phyloP scores from a whole-genome alignment of 1,140 invertebrate species.

The Brachionus asplanchnoidis region DNA sequence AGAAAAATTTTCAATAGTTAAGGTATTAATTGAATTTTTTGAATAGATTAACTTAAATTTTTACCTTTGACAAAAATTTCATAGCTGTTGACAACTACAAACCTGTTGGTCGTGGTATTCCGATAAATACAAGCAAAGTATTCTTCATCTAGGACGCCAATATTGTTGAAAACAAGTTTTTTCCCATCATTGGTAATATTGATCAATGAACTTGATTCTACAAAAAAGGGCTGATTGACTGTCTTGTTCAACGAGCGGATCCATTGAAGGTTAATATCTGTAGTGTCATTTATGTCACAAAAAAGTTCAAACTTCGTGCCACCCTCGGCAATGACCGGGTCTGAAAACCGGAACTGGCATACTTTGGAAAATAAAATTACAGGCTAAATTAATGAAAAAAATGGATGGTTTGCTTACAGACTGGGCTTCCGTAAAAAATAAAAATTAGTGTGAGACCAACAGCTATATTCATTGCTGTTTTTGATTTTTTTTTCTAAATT shows the following conservation, averaged over 20 bases:
- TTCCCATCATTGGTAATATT: neutral
- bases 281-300: neutral
- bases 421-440: neutral
- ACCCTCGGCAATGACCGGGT: neutral
- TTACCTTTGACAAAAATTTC: slow-evolving; percentile 1
- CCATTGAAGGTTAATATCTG: neutral
- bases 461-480: neutral
- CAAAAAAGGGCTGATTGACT: neutral
- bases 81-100: neutral
- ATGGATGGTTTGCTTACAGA: neutral
- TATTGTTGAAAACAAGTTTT: neutral
- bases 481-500: neutral
- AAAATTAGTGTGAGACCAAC: neutral
- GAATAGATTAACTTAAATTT: no score
- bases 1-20: no score
- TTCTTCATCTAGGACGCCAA: neutral
- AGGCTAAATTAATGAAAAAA: neutral
- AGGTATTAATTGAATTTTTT: no score
- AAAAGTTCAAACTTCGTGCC: neutral
- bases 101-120: neutral
- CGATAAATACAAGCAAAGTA: neutral
- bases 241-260: neutral
- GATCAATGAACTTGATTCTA: neutral
- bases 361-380: neutral
- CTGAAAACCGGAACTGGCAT: neutral